Percentiles rank a stretch among this genome's conserved stretches.
Evolutionary conservation across 2,888 invertebrate species (phyloP).

Genomic region (Nomada goodeniana): DNA sequence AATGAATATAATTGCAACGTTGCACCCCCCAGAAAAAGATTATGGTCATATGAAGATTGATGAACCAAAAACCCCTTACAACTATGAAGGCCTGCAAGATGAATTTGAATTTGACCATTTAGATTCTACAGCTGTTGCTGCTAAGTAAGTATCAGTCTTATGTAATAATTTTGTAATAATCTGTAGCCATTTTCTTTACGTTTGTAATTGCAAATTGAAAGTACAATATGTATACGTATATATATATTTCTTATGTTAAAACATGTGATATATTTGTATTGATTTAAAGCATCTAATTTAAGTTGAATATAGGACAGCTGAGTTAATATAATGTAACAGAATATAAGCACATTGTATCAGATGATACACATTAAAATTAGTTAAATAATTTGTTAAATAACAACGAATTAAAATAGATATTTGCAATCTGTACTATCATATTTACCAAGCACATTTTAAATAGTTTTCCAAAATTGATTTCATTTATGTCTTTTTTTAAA

Average conservation of each 20-base stretch:
- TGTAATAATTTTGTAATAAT: too few species aligned
- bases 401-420: too few species aligned
- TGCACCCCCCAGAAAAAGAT: conserved; percentile 99
- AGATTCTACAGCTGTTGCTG: conserved; percentile 90
- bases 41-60: conserved; percentile 99
- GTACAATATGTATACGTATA: conserved; percentile 2
- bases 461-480: not conserved
- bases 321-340: not conserved
- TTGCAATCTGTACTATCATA: too few species aligned
- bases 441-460: not conserved
- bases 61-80: conserved; percentile 98
- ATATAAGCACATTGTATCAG: not conserved
- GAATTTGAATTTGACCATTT: conserved; percentile 88
- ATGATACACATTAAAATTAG: not conserved
- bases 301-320: not conserved
- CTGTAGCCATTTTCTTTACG: too few species aligned
- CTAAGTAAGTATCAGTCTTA: conserved; percentile 86
- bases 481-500: not conserved
- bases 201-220: too few species aligned
- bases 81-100: conserved; percentile 86
- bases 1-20: conserved; percentile 98
- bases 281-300: not conserved
- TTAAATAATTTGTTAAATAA: too few species aligned
- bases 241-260: not conserved
- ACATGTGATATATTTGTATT: conserved; percentile 10